Evolutionary conservation across 2,113 vertebrate genomes (phyloP).

Genomic region (Hepsetus odoe): DNA sequence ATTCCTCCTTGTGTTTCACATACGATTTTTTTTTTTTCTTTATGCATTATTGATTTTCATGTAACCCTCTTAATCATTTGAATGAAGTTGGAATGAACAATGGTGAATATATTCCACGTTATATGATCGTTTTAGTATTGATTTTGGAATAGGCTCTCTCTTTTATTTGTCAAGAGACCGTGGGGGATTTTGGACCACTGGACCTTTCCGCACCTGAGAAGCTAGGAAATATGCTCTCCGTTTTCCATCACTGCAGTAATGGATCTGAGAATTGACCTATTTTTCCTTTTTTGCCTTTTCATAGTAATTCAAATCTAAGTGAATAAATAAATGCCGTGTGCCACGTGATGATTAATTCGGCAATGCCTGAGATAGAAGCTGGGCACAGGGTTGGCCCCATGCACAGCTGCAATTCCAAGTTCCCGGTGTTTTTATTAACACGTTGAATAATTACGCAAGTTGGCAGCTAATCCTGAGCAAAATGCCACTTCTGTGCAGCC

Average conservation of each 20-base stretch:
- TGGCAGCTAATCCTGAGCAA: slow-evolving; percentile 66
- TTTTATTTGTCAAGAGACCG: slow-evolving; percentile 43
- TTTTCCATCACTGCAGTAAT: slow-evolving; percentile 24
- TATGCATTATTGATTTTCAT: slow-evolving; percentile 37
- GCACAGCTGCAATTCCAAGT: slow-evolving; percentile 72
- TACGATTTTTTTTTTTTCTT: slow-evolving; percentile 13
- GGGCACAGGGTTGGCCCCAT: slow-evolving; percentile 28
- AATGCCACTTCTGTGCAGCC: slow-evolving; percentile 65
- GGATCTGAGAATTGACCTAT: background rate
- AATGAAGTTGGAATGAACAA: slow-evolving; percentile 22
- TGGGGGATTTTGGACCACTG: slow-evolving; percentile 19
- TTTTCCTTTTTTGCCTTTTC: background rate
- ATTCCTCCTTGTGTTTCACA: background rate
- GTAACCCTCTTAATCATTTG: slow-evolving; percentile 27
- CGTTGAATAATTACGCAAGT: slow-evolving; percentile 72
- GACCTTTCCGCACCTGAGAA: slow-evolving; percentile 18
- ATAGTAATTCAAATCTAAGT: slow-evolving; percentile 3
- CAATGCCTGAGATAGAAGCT: background rate
- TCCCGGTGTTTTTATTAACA: slow-evolving; percentile 67
- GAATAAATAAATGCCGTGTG: slow-evolving; percentile 23
- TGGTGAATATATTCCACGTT: slow-evolving; percentile 35
- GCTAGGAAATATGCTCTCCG: slow-evolving; percentile 27
- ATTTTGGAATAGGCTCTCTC: slow-evolving; percentile 41
- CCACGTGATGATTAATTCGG: slow-evolving; percentile 23
- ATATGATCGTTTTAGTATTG: slow-evolving; percentile 42